Base-by-base conservation (phyloP, 2,797 vertebrate genomes). In the Rallus crepitans region DNA sequence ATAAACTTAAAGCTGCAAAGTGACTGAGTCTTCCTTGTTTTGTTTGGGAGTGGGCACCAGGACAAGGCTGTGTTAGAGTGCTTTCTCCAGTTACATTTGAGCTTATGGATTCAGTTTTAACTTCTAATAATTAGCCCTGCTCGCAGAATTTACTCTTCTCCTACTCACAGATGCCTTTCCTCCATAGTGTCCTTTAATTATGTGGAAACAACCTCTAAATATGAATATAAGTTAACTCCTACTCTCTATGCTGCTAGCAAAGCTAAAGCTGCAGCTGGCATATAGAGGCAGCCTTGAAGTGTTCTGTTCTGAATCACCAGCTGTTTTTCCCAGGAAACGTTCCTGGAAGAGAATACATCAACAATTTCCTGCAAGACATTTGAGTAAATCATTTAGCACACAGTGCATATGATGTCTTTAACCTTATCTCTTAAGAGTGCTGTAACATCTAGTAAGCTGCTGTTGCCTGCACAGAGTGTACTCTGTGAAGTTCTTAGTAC, bases 281-380 rank as follows among this genome's bases (percentile, higher is more conserved):
- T 50, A 63, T 11, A 25, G 65, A 85, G 35, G 17, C 56, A 85
- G 72, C 61, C 69, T 88, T 81, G 47, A 87, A 86, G 52, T 50
- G 17, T 57, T 72, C 64, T 78, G 33, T 53, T 82, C 61, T 72
- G 20, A 88, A 89, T 69, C 0, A 1, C 68, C 80, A 87, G 79
- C 84, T 87, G 33, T 27, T 48, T 66, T 94, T 60, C 88, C 76
- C 75, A 78, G 89, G 93, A 94, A 95, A 87, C 4, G 24, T 97
- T 97, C 96, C 95, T 96, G 96, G 96, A 97, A 97, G 52, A 97
- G 90, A 95, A 73, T 20, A 60, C 63, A 45, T 94, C 53, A 81
- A 76, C 28, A 17, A 52, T 92, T 97, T 97, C 95, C 96, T 97
- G 48, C 87, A 91, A 97, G 75, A 88, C 72, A 87, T 93, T 96